Evolutionary conservation across 2,113 vertebrate genomes (phyloP), one percentile per base, ranked within the genome.

Genomic region (Polyodon spathula): DNA sequence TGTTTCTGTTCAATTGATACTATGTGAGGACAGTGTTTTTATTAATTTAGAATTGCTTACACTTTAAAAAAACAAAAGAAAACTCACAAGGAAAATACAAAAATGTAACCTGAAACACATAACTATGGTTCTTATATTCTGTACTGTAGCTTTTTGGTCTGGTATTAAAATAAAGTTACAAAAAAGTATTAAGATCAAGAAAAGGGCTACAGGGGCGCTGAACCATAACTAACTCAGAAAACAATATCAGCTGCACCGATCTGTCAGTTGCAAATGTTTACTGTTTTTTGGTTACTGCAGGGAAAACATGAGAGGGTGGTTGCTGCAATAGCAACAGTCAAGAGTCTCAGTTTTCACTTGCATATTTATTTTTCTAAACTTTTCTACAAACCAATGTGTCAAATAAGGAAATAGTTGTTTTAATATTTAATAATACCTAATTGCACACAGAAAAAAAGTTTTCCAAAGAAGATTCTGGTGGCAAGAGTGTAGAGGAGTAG

Each of bases 401-500:
- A 27, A 27, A 3, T 27, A 27, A 27, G 27, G 3, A 27, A 27
- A 27, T 27, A 1, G 27, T 27, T 27, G n/a, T 27, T 27, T 27
- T 27, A 27, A 27, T 27, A 27, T 1, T 27, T 61, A 68, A 63
- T 72, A 70, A 69, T 72, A 76, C 75, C 74, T 70, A 63, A 59
- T 63, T 74, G 70, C 68, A 89, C 87, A 84, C 84, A 88, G 85
- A 86, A 89, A 88, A 90, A 82, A 97, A 97, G 93, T 96, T 96
- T 90, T 94, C 91, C 88, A 90, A 96, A 97, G 93, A 93, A 93
- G 92, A 95, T 94, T 93, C 94, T 96, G 96, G 96, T 97, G 95
- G 96, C 94, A 97, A 90, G 93, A 97, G 93, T 94, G 93, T 93
- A 97, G 95, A 96, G 92, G 92, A 97, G 93, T 88, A 97, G 93